Percentiles rank a stretch among this genome's conserved stretches.
These are phyloP conservation scores for Arenaria interpres DNA, from an alignment of 2,113 vertebrate species.

Conservation along the genomic window DNA sequence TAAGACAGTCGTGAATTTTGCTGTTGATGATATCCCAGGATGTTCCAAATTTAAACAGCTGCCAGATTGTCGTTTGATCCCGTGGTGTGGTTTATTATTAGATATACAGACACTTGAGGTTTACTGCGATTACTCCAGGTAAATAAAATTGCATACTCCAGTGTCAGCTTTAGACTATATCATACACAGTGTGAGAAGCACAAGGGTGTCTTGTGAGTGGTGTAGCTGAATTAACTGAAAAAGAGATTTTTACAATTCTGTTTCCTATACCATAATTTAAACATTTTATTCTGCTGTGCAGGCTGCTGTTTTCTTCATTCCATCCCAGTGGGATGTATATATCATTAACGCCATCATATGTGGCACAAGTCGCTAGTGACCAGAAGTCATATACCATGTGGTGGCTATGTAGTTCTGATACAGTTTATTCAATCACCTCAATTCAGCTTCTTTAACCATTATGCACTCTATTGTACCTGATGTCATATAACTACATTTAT, in stretches of 20 bases:
- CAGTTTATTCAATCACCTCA: neutral
- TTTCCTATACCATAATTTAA: neutral
- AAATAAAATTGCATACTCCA: neutral
- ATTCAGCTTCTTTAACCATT: neutral
- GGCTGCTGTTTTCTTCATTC: neutral
- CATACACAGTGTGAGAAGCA: neutral
- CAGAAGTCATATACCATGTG: accelerated
- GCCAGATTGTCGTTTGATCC: constrained; percentile 79
- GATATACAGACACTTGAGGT: constrained; percentile 84
- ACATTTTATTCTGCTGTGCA: neutral
- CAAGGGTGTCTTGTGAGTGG: neutral
- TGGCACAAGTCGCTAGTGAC: neutral
- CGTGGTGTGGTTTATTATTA: constrained; percentile 91
- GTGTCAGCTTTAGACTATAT: neutral
- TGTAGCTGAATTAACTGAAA: neutral
- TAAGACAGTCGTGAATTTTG: constrained; percentile 91
- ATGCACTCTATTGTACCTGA: neutral
- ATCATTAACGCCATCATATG: neutral
- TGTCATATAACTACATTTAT: neutral
- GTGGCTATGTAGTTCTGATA: neutral
- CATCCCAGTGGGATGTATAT: neutral
- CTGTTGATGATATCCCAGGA: constrained; percentile 37
- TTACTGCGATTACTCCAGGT: constrained; percentile 89
- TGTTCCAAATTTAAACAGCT: constrained; percentile 65
- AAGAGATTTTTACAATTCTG: neutral